Evolutionary conservation across 2,888 invertebrate genomes (phyloP), one percentile per base, ranked within the genome.

Genomic region (Diarsia mendica): DNA sequence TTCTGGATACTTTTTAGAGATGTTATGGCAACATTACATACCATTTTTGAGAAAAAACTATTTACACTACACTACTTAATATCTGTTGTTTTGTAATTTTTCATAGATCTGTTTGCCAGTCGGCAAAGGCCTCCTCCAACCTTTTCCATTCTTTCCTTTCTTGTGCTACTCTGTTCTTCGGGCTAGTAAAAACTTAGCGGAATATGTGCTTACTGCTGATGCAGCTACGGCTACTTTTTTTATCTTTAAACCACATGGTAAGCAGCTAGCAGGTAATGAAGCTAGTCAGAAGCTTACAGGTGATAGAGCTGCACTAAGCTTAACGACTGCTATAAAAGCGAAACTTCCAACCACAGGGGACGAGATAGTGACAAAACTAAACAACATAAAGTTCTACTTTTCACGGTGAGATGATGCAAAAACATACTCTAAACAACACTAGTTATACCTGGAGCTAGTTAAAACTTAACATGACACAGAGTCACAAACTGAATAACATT

Each of bases 381-480:
- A 11, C 11, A 48, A 15, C 23, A 72, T 11, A 28, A 15, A 39
- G 11, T 44, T 51, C n/a, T 49, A 28, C 44, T 44, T 46, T 60
- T 20, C 5, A 58, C 28, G 13, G 5, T 70, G 4, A 76, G 20
- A 33, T 61, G 23, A 79, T 79, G 44, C 72, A n/a, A 46, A 51
- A 51, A 51, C 15, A 15, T 33, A 64, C 61, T 76, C 18, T 18
- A 44, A 60, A 33, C 23, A 28, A 48, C 13, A 70, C 8, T 6
- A 61, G 23, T 15, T 23, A 33, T 20, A 49, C 75, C 44, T 51
- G 20, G 44, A 23, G 11, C 51, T 39, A 39, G 58, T 53, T 28
- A 61, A 51, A 81, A 60, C n/a, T 60, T 81, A 39, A 58, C 28
- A 68, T 53, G 64, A 46, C 33, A 55, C 61, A 78, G 23, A 67